Evolutionary conservation across 2,113 vertebrate species (phyloP), one percentile per base, ranked within the genome.

Genomic region (Lonchura striata): DNA sequence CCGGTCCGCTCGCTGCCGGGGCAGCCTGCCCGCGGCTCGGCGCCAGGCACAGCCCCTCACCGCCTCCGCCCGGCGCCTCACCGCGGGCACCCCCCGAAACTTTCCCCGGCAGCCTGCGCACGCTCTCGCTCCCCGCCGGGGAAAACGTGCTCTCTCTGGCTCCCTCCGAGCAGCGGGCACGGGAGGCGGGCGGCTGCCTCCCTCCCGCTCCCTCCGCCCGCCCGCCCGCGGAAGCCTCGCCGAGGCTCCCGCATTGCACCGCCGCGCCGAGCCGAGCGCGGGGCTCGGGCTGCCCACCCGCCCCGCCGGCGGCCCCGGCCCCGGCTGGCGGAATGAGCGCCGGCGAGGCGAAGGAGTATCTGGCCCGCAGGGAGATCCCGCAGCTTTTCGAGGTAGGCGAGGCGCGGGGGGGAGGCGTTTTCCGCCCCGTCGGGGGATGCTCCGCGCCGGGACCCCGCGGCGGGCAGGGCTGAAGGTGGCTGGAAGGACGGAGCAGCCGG

Each of bases 371-470:
- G 97, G 99, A 99, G 98, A 99, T 99, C 91, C 99, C 99, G 80
- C 99, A 99, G 98, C 99, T 99, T 68, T 99, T 99, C 97, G 99
- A 99, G 99, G 99, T 99, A 98, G 98, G 98, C 39, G 59, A 82
- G 24, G 74, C 46, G 28, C 49, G 4, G 66, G 31, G 23, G 71
- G 25, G 22, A 12, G 42, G 11, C 65, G 41, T 71, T 57, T 46
- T 86, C 64, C 42, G 24, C 70, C 82, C 44, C 28, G 47, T 79
- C 56, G n/a, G 25, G 15, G 77, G 70, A 9, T 41, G 85, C 64
- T 76, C 57, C 33, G 75, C 57, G 46, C 57, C 2, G 75, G 92
- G 78, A 81, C 56, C 80, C 84, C 61, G 68, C 52, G 53, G 69
- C 61, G 46, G 54, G 69, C 69, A 17, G 41, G 53, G 81, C n/a